Percentiles rank a stretch among this genome's conserved stretches.
Evolutionary conservation across 1,140 invertebrate genomes (phyloP).

Genomic region (Trialeurodes vaporariorum): DNA sequence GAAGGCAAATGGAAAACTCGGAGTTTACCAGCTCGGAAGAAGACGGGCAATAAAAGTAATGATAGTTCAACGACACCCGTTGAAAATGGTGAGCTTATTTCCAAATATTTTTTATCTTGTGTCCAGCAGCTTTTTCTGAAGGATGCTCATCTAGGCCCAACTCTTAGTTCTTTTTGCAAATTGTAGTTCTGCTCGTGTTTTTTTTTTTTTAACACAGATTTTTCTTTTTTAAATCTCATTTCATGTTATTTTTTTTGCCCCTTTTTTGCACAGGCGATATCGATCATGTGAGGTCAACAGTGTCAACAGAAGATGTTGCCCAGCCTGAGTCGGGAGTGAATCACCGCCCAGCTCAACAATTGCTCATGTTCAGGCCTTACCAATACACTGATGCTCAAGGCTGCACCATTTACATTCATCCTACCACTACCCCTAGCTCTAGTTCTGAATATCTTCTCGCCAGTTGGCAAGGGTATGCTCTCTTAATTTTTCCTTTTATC

Average conservation of each 20-base stretch:
- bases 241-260: background rate
- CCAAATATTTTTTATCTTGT: slow-evolving; percentile 20
- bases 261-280: slow-evolving; percentile 15
- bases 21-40: slow-evolving; percentile 67
- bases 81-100: slow-evolving; percentile 33
- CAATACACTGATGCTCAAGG: slow-evolving; percentile 55
- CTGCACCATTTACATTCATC: slow-evolving; percentile 47
- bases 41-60: slow-evolving; percentile 32
- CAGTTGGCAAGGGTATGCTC: slow-evolving; percentile 24
- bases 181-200: background rate
- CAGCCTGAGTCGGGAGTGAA: slow-evolving; percentile 40
- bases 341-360: slow-evolving; percentile 39
- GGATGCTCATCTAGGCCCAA: slow-evolving; percentile 36
- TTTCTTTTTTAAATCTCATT: background rate
- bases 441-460: slow-evolving; percentile 24
- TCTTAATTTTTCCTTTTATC: no score
- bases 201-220: slow-evolving; percentile 1
- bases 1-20: slow-evolving; percentile 80
- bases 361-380: slow-evolving; percentile 44
- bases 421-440: slow-evolving; percentile 21
- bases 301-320: slow-evolving; percentile 58
- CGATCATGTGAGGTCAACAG: slow-evolving; percentile 38
- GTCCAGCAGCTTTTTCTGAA: slow-evolving; percentile 33
- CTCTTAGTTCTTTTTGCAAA: background rate
- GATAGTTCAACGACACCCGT: slow-evolving; percentile 39